Percentiles rank a stretch among this genome's conserved stretches.
Evolutionary conservation across 2,888 invertebrate genomes (phyloP).

Genomic region (Slavum lentiscoides): DNA sequence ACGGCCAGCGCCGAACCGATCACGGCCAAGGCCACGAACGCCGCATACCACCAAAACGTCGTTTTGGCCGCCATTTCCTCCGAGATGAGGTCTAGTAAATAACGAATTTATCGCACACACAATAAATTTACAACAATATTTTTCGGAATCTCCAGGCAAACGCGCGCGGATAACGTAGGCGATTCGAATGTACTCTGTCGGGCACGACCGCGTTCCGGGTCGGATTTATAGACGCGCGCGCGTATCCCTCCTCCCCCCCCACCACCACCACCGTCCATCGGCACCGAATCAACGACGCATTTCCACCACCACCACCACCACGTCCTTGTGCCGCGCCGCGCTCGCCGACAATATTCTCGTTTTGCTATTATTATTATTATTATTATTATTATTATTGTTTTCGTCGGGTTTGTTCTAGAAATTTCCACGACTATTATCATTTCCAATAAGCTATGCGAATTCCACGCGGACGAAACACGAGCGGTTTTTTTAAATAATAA

Average conservation of each 20-base stretch:
- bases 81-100: too few relatives aligned
- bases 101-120: not conserved
- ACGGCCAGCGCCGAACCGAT: not conserved
- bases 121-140: too few relatives aligned
- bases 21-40: not conserved
- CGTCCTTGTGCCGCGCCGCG: not conserved
- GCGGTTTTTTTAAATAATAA: too few relatives aligned
- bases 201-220: not conserved
- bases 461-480: too few relatives aligned
- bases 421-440: not conserved
- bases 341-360: not conserved
- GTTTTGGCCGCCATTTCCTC: not conserved
- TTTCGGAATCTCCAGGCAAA: too few relatives aligned
- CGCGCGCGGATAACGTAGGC: too few relatives aligned
- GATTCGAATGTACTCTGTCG: not conserved
- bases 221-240: slow-evolving; percentile 6
- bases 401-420: not conserved
- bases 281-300: not conserved
- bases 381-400: not conserved
- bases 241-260: too few relatives aligned
- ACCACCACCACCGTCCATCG: not conserved
- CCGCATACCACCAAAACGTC: not conserved
- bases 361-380: too few relatives aligned
- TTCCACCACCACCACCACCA: too few relatives aligned
- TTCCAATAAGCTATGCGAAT: too few relatives aligned